Evolutionary conservation across 2,888 invertebrate species (phyloP).

Genomic region (Alentia gelatinosa): DNA sequence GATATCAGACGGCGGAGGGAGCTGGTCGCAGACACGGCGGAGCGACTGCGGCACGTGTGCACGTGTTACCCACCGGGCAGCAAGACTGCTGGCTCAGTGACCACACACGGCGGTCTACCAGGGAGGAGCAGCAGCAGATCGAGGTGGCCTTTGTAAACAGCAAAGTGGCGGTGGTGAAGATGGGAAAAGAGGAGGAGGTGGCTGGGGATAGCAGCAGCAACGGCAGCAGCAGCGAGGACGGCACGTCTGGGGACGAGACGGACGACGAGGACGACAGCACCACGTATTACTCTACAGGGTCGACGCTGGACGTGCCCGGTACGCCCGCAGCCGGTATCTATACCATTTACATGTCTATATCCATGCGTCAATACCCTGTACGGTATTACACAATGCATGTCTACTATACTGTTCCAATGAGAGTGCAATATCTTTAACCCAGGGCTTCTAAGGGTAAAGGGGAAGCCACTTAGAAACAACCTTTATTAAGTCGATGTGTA

Average conservation of each 20-base stretch:
- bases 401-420: too few relatives aligned
- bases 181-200: not conserved
- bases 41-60: not conserved
- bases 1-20: not conserved
- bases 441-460: too few relatives aligned
- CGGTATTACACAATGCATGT: too few relatives aligned
- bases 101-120: not conserved
- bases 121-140: too few relatives aligned
- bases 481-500: too few relatives aligned
- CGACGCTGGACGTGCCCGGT: not conserved
- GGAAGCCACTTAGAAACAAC: too few relatives aligned
- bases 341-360: not conserved
- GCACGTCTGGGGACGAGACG: not conserved
- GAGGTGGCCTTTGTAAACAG: not conserved
- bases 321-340: not conserved
- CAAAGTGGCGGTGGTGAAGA: not conserved
- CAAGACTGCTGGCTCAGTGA: too few relatives aligned
- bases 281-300: not conserved
- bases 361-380: too few relatives aligned
- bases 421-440: too few relatives aligned
- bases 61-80: too few relatives aligned
- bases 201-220: not conserved
- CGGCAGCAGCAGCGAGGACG: not conserved
- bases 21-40: not conserved
- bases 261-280: not conserved